Evolutionary conservation across 2,797 vertebrate species (phyloP).

Genomic region (Acanthurus leucopareius): DNA sequence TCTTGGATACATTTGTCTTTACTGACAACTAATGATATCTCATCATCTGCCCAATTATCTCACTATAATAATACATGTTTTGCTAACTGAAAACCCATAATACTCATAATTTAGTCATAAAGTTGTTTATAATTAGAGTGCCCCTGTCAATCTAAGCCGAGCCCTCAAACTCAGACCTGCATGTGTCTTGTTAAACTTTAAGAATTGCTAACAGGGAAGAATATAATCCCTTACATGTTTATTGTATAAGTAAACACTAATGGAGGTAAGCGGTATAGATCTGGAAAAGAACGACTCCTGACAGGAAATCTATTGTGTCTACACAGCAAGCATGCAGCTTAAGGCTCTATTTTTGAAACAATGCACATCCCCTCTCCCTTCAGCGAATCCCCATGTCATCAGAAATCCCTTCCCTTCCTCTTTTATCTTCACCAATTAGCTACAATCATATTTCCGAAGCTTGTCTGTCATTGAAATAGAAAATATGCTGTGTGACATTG

Average conservation of each 20-base stretch:
- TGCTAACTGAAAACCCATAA: not conserved
- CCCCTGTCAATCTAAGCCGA: not conserved
- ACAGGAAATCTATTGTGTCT: conserved; percentile 77
- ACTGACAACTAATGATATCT: not conserved
- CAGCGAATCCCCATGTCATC: conserved; percentile 66
- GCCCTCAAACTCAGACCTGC: not conserved
- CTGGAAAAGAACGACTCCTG: conserved; percentile 64
- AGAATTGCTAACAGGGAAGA: conserved; percentile 43
- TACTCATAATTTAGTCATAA: not conserved
- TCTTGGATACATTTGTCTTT: not conserved
- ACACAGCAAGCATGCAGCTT: conserved; percentile 64
- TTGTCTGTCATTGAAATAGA: conserved; percentile 42
- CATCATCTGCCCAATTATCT: not conserved
- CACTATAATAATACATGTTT: not conserved
- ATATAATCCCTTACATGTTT: conserved; percentile 51
- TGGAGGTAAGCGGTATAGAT: conserved; percentile 65
- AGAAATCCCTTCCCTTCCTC: conserved; percentile 59
- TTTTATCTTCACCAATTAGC: conserved; percentile 71
- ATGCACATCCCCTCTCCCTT: conserved; percentile 51
- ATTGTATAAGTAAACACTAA: conserved; percentile 68
- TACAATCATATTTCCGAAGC: conserved; percentile 59
- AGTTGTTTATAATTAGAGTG: not conserved
- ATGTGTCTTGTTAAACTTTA: conserved; percentile 40
- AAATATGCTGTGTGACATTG: conserved; percentile 38
- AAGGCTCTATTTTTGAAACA: conserved; percentile 72